Percentiles rank a stretch among this genome's conserved stretches.
Evolutionary conservation across 2,113 vertebrate genomes (phyloP).

Genomic region (Bothrops jararaca): DNA sequence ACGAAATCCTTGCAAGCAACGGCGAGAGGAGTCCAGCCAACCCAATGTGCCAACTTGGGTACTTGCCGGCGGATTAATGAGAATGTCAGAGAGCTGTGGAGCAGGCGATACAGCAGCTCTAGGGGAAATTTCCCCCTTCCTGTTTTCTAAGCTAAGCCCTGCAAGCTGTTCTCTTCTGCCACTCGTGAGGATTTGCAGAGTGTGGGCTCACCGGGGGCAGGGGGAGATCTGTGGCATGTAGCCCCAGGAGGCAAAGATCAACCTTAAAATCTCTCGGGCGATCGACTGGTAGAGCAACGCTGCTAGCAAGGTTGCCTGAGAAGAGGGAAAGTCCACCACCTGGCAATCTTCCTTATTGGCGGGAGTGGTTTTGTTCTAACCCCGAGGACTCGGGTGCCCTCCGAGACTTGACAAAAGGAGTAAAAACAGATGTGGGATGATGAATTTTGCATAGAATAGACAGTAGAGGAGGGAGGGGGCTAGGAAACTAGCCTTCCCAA

Average conservation of each 20-base stretch:
- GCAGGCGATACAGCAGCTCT: neutral
- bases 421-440: neutral
- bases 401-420: neutral
- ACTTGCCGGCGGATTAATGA: neutral
- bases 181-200: too few relatives aligned
- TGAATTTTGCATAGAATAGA: neutral
- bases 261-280: too few relatives aligned
- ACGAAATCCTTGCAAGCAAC: too few relatives aligned
- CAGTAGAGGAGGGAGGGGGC: neutral
- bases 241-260: neutral
- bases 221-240: neutral
- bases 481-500: neutral
- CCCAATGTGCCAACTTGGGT: neutral
- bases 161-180: neutral
- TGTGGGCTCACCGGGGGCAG: neutral
- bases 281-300: neutral
- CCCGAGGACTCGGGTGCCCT: neutral
- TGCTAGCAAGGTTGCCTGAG: too few relatives aligned
- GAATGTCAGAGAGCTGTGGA: neutral
- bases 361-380: too few relatives aligned
- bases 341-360: neutral
- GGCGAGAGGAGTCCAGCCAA: neutral
- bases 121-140: neutral
- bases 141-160: neutral
- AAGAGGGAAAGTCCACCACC: neutral